phyloP scores from a whole-genome alignment of 2,797 vertebrate species.

The Sarcophilus harrisii region DNA sequence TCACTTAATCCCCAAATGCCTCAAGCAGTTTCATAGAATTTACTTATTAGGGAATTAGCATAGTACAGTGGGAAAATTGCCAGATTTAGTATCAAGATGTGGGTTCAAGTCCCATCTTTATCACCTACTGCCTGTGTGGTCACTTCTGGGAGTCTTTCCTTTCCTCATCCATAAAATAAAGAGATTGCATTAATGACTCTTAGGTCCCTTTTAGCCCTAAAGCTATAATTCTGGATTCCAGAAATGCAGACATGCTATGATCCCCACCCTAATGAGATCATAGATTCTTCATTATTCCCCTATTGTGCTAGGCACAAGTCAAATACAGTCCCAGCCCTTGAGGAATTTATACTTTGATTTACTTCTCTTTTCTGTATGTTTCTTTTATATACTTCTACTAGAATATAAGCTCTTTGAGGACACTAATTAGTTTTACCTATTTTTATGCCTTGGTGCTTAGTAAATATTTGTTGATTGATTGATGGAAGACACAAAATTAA shows the following conservation, averaged over 20 bases:
- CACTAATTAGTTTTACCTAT: not conserved
- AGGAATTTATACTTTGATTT: not conserved
- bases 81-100: not conserved
- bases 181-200: not conserved
- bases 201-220: not conserved
- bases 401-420: not conserved
- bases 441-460: not conserved
- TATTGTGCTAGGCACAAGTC: not conserved
- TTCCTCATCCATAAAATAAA: not conserved
- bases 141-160: not conserved
- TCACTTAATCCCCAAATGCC: not conserved
- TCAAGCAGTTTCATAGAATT: not conserved
- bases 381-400: not conserved
- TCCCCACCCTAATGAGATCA: conserved; percentile 1
- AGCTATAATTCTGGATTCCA: not conserved
- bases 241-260: not conserved
- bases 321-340: not conserved
- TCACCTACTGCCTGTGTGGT: not conserved
- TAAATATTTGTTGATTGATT: not conserved
- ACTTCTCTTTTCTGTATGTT: not conserved
- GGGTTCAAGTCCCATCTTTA: not conserved
- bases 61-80: not conserved
- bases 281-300: not conserved
- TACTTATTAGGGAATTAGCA: not conserved
- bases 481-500: not conserved